Evolutionary conservation across 2,113 vertebrate species (phyloP).

Genomic region (Telmatochromis sp.): DNA sequence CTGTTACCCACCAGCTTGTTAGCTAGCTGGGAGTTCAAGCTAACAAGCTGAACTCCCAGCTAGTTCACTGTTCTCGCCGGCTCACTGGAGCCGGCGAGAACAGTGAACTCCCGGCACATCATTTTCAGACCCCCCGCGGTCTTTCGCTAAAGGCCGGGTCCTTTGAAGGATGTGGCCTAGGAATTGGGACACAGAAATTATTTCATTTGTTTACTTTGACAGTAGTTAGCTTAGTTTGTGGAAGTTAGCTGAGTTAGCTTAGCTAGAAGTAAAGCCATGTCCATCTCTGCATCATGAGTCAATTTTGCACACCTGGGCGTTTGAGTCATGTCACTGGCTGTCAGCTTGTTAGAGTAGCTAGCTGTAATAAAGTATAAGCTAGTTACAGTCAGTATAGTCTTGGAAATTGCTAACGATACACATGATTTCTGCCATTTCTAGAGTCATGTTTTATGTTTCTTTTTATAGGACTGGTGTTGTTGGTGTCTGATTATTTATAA

Average conservation of each 20-base stretch:
- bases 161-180: neutral
- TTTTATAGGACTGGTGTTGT: neutral
- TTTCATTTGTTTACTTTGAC: neutral
- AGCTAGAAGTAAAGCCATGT: neutral
- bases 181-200: neutral
- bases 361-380: neutral
- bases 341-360: neutral
- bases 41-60: no score
- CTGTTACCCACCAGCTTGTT: neutral
- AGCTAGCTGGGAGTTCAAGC: neutral
- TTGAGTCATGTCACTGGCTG: neutral
- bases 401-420: neutral
- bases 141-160: neutral
- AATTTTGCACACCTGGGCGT: accelerated
- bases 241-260: neutral
- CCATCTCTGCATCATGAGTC: neutral
- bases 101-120: accelerated
- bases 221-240: neutral
- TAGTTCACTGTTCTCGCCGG: no score
- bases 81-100: accelerated
- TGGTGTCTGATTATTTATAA: neutral
- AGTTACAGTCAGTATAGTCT: neutral
- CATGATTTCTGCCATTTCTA: neutral
- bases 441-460: neutral
- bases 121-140: accelerated